phyloP scores from a whole-genome alignment of 1,140 invertebrate genomes.

The Oedothorax gibbosus region DNA sequence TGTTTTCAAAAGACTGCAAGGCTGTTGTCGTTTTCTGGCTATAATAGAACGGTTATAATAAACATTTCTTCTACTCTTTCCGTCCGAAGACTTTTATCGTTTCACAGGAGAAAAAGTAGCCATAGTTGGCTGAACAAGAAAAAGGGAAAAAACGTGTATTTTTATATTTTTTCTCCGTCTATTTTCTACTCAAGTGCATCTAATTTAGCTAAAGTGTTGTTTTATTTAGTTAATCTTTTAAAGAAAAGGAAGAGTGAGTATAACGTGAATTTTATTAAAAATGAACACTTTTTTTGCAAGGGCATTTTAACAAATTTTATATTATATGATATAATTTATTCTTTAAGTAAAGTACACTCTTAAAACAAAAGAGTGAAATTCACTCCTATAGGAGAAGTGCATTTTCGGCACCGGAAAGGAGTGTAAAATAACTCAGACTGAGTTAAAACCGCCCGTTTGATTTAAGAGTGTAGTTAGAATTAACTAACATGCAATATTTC shows the following conservation, averaged over 20 bases:
- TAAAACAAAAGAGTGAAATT: too few species aligned
- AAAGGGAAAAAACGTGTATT: not conserved
- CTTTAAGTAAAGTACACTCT: too few species aligned
- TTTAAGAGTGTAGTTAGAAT: too few species aligned
- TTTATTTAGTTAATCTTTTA: slow-evolving; percentile 17
- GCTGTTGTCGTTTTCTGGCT: slow-evolving; percentile 17
- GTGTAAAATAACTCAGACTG: too few species aligned
- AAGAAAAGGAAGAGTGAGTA: not conserved
- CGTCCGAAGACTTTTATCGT: not conserved
- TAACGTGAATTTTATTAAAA: too few species aligned
- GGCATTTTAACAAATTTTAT: too few species aligned
- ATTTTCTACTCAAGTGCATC: not conserved
- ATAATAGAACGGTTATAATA: not conserved
- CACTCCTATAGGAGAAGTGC: too few species aligned
- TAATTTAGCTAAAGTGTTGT: not conserved
- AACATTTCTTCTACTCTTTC: not conserved
- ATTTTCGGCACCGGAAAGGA: too few species aligned
- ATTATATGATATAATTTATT: too few species aligned
- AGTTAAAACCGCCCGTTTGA: too few species aligned
- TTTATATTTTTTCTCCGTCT: not conserved
- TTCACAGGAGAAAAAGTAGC: not conserved
- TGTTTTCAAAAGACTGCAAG: slow-evolving; percentile 20
- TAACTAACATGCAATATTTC: too few species aligned
- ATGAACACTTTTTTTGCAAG: too few species aligned
- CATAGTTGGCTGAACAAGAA: not conserved